Percentiles rank a stretch among this genome's conserved stretches.
Conservation (phyloP, 2,888 invertebrate species). For the Acutogordius australiensis region DNA sequence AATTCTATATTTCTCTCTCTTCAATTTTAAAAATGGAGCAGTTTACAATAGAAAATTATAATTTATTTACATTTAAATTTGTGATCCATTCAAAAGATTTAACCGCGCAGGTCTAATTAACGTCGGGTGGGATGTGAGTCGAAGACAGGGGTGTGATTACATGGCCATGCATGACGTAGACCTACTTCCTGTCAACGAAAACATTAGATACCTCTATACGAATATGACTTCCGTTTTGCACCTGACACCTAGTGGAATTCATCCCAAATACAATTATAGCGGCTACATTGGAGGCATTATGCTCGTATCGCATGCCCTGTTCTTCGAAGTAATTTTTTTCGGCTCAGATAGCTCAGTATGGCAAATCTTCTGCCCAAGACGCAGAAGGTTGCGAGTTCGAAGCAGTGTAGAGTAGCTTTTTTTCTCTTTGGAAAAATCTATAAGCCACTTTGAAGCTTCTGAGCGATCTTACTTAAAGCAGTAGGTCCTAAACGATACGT, state of each 20-base stretch:
- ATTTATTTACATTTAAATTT: too few relatives aligned
- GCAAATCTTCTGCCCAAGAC: too few relatives aligned
- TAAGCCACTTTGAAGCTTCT: too few relatives aligned
- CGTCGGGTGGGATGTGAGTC: conserved; percentile 41
- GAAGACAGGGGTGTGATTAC: conserved; percentile 39
- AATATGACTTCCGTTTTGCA: conserved; percentile 37
- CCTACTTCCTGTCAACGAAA: conserved; percentile 55
- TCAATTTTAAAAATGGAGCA: too few relatives aligned
- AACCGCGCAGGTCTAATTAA: conserved; percentile 88
- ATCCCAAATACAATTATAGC: conserved; percentile 53
- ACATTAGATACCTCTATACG: conserved; percentile 38
- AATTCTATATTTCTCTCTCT: conserved; percentile 18
- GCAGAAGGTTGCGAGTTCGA: too few relatives aligned
- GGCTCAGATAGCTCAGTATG: too few relatives aligned
- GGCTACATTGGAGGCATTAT: conserved; percentile 90
- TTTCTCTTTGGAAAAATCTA: too few relatives aligned
- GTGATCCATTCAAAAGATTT: too few relatives aligned
- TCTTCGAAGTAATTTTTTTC: conserved; percentile 36
- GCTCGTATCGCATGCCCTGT: conserved; percentile 33
- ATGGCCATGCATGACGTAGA: conserved; percentile 98
- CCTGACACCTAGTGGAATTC: conserved; percentile 65
- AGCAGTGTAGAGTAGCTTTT: too few relatives aligned
- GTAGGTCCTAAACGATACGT: too few relatives aligned
- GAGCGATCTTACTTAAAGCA: too few relatives aligned
- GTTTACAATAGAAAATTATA: too few relatives aligned